Percentiles rank a stretch among this genome's conserved stretches.
phyloP scores from a whole-genome alignment of 30 jellyfish, hydroid and myxozoan species.

The Rhopilema esculentum region DNA sequence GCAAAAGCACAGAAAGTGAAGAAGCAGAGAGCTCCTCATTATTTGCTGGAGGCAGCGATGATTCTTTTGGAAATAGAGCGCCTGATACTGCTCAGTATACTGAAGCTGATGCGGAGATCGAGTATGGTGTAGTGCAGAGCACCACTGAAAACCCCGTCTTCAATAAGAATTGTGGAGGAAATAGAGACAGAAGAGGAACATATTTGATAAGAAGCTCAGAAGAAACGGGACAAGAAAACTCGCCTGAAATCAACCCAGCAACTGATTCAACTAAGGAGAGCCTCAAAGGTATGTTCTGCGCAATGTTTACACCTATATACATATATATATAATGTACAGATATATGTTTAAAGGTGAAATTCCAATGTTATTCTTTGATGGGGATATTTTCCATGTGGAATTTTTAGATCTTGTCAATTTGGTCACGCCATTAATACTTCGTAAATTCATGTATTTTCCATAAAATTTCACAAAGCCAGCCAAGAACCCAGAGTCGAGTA shows the following conservation, averaged over 20 bases:
- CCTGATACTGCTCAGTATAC: not conserved
- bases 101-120: not conserved
- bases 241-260: not conserved
- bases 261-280: not conserved
- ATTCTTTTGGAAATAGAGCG: not conserved
- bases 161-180: not conserved
- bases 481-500: too few species aligned
- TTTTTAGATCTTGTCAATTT: not conserved
- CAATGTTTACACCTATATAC: not conserved
- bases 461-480: not conserved
- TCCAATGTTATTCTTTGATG: not conserved
- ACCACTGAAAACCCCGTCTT: not conserved
- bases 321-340: too few species aligned
- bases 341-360: too few species aligned
- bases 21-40: not conserved
- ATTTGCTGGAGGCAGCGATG: not conserved
- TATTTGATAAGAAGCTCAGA: not conserved
- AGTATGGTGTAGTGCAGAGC: not conserved
- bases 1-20: not conserved
- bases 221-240: not conserved
- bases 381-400: not conserved
- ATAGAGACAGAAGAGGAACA: slow-evolving; percentile 22
- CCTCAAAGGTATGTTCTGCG: not conserved
- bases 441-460: too few species aligned
- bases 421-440: too few species aligned